Conservation (phyloP, 1,140 invertebrate species). For the Sarcophaga bullata region DNA sequence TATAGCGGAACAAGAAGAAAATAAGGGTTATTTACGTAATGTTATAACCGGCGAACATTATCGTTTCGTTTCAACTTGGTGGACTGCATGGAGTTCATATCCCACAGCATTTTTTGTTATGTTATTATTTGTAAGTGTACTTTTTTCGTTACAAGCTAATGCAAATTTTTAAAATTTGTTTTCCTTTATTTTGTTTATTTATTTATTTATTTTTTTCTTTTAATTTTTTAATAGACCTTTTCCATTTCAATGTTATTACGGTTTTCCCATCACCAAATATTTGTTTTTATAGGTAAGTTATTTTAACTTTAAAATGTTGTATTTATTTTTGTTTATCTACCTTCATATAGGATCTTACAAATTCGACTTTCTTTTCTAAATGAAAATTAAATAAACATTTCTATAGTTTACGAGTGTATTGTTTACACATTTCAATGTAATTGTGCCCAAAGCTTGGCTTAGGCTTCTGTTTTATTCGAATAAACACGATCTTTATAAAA, state of each 20-base stretch:
- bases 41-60: slow-evolving; percentile 99
- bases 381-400: too few species aligned
- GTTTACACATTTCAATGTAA: too few species aligned
- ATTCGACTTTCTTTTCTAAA: too few species aligned
- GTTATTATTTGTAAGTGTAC: slow-evolving; percentile 95
- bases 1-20: slow-evolving; percentile 94
- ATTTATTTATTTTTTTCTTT: too few species aligned
- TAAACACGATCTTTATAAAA: too few species aligned
- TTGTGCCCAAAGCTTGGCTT: too few species aligned
- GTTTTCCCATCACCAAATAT: slow-evolving; percentile 99
- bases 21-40: slow-evolving; percentile 95
- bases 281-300: slow-evolving; percentile 94
- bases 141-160: not conserved
- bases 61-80: slow-evolving; percentile 97
- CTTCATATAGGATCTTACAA: too few species aligned
- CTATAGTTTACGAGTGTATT: too few species aligned
- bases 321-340: too few species aligned
- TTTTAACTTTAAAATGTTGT: not conserved
- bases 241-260: slow-evolving; percentile 97
- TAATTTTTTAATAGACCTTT: slow-evolving; percentile 82
- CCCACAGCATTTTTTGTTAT: slow-evolving; percentile 95
- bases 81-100: slow-evolving; percentile 93
- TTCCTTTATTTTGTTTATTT: not conserved
- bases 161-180: not conserved
- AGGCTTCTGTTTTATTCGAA: too few species aligned